Evolutionary conservation across 2,888 invertebrate genomes (phyloP), one percentile per base, ranked within the genome.

Genomic region (Lypha dubia): DNA sequence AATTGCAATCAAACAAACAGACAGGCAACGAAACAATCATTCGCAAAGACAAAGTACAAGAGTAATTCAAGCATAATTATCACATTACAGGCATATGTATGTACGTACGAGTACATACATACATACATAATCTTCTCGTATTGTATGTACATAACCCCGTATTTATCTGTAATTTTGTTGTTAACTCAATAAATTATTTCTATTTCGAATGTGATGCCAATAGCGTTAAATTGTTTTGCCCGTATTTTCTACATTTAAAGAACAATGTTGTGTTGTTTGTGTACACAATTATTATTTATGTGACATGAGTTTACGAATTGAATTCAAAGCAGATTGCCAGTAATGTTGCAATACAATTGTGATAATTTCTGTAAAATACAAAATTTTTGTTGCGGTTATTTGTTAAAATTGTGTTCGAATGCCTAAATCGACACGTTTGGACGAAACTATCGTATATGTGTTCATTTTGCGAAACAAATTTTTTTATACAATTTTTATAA

Each of bases 141-240:
- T n/a, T n/a, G n/a, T n/a, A 53, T 38, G 15, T 49, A n/a, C 41
- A 41, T 53, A 22, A 67, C 8, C n/a, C 28, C 13, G 38, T 38
- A 79, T 73, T 79, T 65, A 58, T 65, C 49, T 73, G 58, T 17
- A 58, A 73, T 79, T 79, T 65, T 58, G 15, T 71, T 79, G 41
- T 65, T 79, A 68, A 68, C 65, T 46, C 17, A 35, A 17, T 20
- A 65, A 79, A 53, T 79, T 58, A 49, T n/a, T n/a, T n/a, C 46
- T 3, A 41, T 35, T 73, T 3, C 46, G n/a, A 58, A 35, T 58
- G 56, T 41, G 1, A 38, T 35, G 53, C 15, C 56, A 67, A 73
- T 67, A 73, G 73, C 79, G 73, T 65, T 58, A 77, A 77, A 77
- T 68, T 76, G 49, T 68, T 38, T 1, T 7, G 5, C 7, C 5